These are phyloP conservation scores for Agrenia bidenticulata DNA, from an alignment of 2,888 invertebrate species.

Conservation along the genomic window DNA sequence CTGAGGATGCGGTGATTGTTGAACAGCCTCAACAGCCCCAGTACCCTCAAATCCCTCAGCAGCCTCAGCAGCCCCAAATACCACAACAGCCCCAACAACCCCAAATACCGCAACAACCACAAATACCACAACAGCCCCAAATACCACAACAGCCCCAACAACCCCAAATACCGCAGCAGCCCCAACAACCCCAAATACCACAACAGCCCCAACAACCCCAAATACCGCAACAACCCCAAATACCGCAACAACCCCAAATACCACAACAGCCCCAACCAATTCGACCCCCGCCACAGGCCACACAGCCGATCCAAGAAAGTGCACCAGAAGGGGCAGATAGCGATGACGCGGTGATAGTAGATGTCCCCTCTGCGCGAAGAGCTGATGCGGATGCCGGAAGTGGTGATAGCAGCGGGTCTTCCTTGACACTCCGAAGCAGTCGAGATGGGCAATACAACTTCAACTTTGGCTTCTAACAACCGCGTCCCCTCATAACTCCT, in stretches of 20 bases:
- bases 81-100: slow-evolving; percentile 44
- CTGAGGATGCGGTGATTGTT: neutral
- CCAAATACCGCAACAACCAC: slow-evolving; percentile 38
- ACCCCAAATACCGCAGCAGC: slow-evolving; percentile 48
- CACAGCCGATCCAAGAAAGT: neutral
- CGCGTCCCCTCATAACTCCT: neutral
- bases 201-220: slow-evolving; percentile 49
- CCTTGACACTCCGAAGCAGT: slow-evolving; percentile 9
- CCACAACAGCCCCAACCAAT: slow-evolving; percentile 16
- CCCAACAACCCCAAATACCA: slow-evolving; percentile 47
- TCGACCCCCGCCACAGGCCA: slow-evolving; percentile 7
- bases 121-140: slow-evolving; percentile 56
- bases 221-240: slow-evolving; percentile 45
- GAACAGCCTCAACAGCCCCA: slow-evolving; percentile 34
- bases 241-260: slow-evolving; percentile 18
- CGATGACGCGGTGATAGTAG: slow-evolving; percentile 14
- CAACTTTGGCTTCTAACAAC: slow-evolving; percentile 6
- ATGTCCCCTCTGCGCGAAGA: neutral
- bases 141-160: slow-evolving; percentile 52
- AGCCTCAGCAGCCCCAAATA: slow-evolving; percentile 56
- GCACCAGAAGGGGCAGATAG: slow-evolving; percentile 1
- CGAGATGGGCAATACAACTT: slow-evolving; percentile 15
- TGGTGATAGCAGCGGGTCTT: neutral
- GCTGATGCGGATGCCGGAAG: slow-evolving; percentile 9
- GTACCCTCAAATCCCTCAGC: slow-evolving; percentile 48